Evolutionary conservation across 2,888 invertebrate species (phyloP), one percentile per base, ranked within the genome.

Genomic region (Cinara cedri): DNA sequence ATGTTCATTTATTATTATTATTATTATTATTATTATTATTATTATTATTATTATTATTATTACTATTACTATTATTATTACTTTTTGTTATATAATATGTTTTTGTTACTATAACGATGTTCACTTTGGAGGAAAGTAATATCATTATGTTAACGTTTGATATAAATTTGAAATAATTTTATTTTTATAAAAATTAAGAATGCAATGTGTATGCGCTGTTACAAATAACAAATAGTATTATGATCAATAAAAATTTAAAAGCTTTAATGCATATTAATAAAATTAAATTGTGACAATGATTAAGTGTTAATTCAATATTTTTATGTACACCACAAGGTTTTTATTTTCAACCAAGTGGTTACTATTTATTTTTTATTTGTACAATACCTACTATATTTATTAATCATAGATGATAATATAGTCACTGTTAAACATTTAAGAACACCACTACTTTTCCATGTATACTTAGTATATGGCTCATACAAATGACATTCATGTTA

Each of bases 91-190:
- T 70, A 49, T 57, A 13, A 55, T 78, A 70, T 78, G 63, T 82
- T 80, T 74, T 71, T 82, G 83, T 83, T 83, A 83, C 86, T 85
- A 84, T 85, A 87, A 87, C 87, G 87, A 87, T 88, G 87, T 87
- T 88, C 87, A 88, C 88, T 88, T 88, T 88, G 86, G 87, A 88
- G 87, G 87, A 87, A 86, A 88, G 88, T 88, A 88, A 87, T 88
- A 87, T 87, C 87, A 87, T 88, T 82, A 82, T 78, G 78, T 78
- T 78, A 78, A 78, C 78, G 57, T 70, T 78, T 78, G 60, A 70
- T 68, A 42, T 42, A 76, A 78, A 78, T 78, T 68, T 78, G 49
- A 78, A 78, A 78, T 78, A 78, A 51, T 78, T 78, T 62, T 78
- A 78, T 78, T 78, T 78, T 78, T 78, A 55, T 78, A 78, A 68